Evolutionary conservation across 1,140 invertebrate species (phyloP), one percentile per base, ranked within the genome.

Genomic region (Drosophila sulfurigaster): DNA sequence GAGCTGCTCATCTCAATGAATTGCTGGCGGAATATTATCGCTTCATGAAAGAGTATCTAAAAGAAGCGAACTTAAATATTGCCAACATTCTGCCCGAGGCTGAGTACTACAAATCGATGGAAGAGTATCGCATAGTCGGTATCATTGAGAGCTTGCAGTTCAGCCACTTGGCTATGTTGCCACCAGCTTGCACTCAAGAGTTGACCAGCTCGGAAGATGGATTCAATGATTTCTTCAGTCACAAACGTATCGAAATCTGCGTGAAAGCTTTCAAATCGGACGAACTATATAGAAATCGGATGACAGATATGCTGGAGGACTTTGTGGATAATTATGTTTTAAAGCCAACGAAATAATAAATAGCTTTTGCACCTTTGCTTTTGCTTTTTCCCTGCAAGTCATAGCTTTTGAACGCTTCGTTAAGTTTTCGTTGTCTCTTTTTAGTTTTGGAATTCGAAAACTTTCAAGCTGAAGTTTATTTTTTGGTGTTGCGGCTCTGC

Each of bases 1-100:
- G 93, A 1, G 82, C 93, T 75, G 70, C 92, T 2, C 88, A 94
- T 81, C 67, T 94, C 1, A 57, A 78, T 3, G 78, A 74, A 7
- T 93, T 94, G 32, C 52, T 94, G 35, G 81, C 92, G 54, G 92
- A 93, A 48, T 95, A 95, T 74, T 94, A 94, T 80, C 72, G 91
- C 20, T 88, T 92, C 66, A 85, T 95, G 59, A 67, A 70, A 8
- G 78, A 85, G 59, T 91, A 93, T 51, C 76, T 94, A 3, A 62
- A 79, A 43, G 78, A 86, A 13, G 78, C 92, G 54, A 65, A 76
- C 11, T 73, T 94, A 25, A 52, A 87, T 65, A 91, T 93, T 15
- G 79, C 89, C 7, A 63, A 92, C 46, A 78, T 93, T 69, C 67
- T 95, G 20, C 65, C 90, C 1, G 81, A 91, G 51, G 15, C 91